Evolutionary conservation across 2,113 vertebrate genomes (phyloP).

Genomic region (Orthonyx spaldingii): DNA sequence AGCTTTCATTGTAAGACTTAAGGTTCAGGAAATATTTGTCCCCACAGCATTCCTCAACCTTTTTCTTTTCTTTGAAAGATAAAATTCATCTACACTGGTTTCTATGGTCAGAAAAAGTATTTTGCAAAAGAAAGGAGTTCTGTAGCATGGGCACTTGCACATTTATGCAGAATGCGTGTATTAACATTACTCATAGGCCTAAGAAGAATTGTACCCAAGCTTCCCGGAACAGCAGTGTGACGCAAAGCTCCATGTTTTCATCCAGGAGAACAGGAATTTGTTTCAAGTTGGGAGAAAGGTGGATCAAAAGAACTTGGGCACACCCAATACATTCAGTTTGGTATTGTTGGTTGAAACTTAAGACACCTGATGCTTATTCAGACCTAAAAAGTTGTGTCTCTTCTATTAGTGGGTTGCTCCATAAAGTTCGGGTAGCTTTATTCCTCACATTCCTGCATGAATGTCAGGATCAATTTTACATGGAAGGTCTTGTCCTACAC

Average conservation of each 20-base stretch:
- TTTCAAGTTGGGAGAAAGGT: slow-evolving; percentile 8
- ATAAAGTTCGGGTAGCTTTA: background rate
- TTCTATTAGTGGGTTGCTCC: background rate
- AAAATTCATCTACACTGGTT: background rate
- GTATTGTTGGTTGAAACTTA: slow-evolving; percentile 6
- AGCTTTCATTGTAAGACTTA: background rate
- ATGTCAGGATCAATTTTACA: background rate
- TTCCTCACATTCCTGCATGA: background rate
- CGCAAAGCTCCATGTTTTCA: background rate
- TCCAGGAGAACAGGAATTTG: background rate
- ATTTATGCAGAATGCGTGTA: background rate
- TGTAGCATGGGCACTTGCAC: background rate
- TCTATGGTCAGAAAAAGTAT: background rate
- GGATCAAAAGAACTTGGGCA: slow-evolving; percentile 34
- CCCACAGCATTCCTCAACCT: background rate
- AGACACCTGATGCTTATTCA: background rate
- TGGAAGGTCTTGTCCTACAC: background rate
- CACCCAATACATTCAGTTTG: background rate
- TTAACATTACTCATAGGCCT: background rate
- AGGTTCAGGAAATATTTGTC: background rate
- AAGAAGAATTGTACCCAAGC: background rate
- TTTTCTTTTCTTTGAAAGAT: background rate
- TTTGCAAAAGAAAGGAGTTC: background rate
- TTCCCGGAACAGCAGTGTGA: background rate
- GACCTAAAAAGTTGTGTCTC: background rate